These are phyloP conservation scores for Cynoglossus semilaevis DNA, from an alignment of 2,113 vertebrate species.

Conservation along the genomic window DNA sequence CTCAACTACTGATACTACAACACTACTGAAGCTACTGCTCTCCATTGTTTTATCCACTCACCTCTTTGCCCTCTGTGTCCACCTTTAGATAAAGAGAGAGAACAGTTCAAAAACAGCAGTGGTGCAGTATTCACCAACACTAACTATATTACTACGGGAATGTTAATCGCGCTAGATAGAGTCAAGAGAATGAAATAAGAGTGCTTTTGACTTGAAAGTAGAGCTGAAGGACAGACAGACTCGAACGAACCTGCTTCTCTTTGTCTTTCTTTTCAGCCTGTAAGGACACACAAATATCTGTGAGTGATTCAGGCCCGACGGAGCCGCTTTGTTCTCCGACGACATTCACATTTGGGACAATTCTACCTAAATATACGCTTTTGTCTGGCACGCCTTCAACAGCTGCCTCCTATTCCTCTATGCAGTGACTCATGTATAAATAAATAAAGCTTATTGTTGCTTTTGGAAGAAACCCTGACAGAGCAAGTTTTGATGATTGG, in stretches of 20 bases:
- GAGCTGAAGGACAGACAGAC: background rate
- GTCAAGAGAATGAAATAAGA: background rate
- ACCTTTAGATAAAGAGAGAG: constrained; percentile 43
- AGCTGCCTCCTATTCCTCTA: background rate
- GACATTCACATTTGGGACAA: background rate
- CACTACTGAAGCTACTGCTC: background rate
- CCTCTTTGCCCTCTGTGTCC: constrained; percentile 60
- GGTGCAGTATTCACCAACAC: no score
- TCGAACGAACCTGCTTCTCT: constrained; percentile 66
- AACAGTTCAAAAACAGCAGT: background rate
- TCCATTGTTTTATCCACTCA: constrained; percentile 35
- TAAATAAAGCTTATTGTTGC: constrained; percentile 8
- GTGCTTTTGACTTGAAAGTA: background rate
- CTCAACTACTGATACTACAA: background rate
- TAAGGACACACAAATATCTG: constrained; percentile 48
- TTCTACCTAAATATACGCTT: background rate
- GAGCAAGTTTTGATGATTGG: background rate
- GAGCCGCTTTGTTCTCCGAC: background rate
- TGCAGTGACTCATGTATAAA: constrained; percentile 11
- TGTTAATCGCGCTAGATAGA: background rate
- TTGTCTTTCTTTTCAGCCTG: constrained; percentile 71
- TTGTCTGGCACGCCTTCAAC: background rate
- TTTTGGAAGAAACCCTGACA: constrained; percentile 4
- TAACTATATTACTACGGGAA: background rate
- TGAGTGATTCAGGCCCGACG: constrained; percentile 3